phyloP scores from a whole-genome alignment of 2,797 vertebrate species.

The Florisuga fusca region DNA sequence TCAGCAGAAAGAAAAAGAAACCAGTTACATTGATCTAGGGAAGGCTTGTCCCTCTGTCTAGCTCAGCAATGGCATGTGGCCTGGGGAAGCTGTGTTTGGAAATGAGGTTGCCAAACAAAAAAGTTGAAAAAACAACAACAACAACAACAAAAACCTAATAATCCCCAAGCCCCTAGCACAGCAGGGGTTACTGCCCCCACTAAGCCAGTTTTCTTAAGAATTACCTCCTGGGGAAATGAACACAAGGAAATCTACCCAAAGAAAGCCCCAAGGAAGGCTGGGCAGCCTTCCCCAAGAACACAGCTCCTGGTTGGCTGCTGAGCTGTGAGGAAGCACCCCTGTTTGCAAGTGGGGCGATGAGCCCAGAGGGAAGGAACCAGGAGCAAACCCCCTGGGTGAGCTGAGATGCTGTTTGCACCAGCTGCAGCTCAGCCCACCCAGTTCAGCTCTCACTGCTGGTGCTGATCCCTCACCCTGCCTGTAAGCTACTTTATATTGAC shows the following conservation, averaged over 20 bases:
- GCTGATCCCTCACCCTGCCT: not conserved
- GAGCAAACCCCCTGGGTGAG: not conserved
- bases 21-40: not conserved
- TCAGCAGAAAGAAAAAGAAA: slow-evolving; percentile 25
- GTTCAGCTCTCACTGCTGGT: not conserved
- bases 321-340: not conserved
- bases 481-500: slow-evolving; percentile 32
- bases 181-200: not conserved
- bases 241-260: not conserved
- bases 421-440: not conserved
- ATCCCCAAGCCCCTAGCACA: not conserved
- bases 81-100: not conserved
- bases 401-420: not conserved
- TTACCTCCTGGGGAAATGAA: not conserved
- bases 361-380: not conserved
- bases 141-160: not conserved
- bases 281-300: not conserved
- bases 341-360: not conserved
- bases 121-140: not conserved
- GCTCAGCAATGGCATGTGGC: not conserved
- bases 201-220: not conserved
- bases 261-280: not conserved
- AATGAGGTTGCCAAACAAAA: not conserved
- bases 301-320: not conserved
- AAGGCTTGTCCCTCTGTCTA: not conserved